Evolutionary conservation across 2,888 invertebrate species (phyloP).

Genomic region (Cylindroiulus punctatus): DNA sequence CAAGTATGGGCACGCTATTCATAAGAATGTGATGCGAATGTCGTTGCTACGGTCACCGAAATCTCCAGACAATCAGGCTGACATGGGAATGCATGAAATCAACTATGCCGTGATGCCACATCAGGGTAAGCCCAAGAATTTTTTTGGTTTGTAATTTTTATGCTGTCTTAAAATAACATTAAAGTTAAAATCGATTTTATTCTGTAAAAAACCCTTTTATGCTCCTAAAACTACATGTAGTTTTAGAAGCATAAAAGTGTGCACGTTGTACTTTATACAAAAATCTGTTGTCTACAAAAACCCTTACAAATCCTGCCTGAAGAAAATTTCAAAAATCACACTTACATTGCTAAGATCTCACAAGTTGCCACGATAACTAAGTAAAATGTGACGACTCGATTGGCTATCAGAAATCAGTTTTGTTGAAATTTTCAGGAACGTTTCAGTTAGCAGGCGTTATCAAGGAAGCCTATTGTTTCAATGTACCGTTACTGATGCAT

Average conservation of each 20-base stretch:
- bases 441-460: slow-evolving; percentile 67
- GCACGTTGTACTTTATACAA: not conserved
- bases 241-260: too few relatives aligned
- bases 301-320: too few relatives aligned
- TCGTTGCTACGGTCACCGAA: slow-evolving; percentile 69
- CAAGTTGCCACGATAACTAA: too few relatives aligned
- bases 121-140: slow-evolving; percentile 62
- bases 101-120: slow-evolving; percentile 69
- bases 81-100: slow-evolving; percentile 68
- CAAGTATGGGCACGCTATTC: slow-evolving; percentile 69
- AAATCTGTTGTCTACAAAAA: too few relatives aligned
- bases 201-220: too few relatives aligned
- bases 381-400: too few relatives aligned
- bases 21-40: slow-evolving; percentile 66
- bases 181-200: too few relatives aligned
- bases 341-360: too few relatives aligned
- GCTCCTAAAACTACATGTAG: not conserved
- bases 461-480: slow-evolving; percentile 66
- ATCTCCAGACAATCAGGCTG: slow-evolving; percentile 68
- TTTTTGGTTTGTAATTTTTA: not conserved
- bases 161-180: not conserved
- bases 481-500: slow-evolving; percentile 62
- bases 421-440: slow-evolving; percentile 61
- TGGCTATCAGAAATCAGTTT: too few relatives aligned
- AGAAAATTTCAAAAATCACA: too few relatives aligned